These are phyloP conservation scores for Zaprionus taronus DNA, from an alignment of 1,140 invertebrate species.

Conservation along the genomic window DNA sequence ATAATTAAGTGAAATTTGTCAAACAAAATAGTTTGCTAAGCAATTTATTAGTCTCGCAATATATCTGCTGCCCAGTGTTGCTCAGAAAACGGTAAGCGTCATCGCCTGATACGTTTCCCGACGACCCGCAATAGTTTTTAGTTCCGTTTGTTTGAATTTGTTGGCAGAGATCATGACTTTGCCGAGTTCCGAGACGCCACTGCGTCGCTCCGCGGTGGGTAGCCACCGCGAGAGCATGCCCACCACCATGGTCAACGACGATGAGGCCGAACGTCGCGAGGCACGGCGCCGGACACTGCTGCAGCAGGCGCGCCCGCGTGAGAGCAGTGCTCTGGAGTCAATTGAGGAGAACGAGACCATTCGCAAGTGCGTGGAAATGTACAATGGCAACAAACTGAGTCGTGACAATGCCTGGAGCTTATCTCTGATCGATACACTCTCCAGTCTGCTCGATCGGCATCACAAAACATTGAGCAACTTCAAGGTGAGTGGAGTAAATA, in stretches of 20 bases:
- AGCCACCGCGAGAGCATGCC: slow-evolving; percentile 58
- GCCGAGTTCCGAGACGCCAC: slow-evolving; percentile 71
- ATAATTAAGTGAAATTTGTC: slow-evolving; percentile 33
- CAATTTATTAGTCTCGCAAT: neutral
- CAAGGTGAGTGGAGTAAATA: slow-evolving; percentile 84
- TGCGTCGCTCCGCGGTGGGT: slow-evolving; percentile 78
- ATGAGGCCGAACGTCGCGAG: slow-evolving; percentile 78
- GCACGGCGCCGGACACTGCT: slow-evolving; percentile 68
- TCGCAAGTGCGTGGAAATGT: slow-evolving; percentile 75
- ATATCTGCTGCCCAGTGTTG: slow-evolving; percentile 19
- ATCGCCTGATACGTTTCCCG: neutral
- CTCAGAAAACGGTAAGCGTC: slow-evolving; percentile 16
- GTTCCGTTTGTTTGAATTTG: slow-evolving; percentile 1
- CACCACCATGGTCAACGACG: slow-evolving; percentile 70
- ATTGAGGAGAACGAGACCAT: slow-evolving; percentile 79
- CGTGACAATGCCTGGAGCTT: slow-evolving; percentile 91
- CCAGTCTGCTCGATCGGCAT: slow-evolving; percentile 87
- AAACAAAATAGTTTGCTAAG: neutral
- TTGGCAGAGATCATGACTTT: slow-evolving; percentile 57
- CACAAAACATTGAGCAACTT: slow-evolving; percentile 87
- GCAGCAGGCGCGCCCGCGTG: slow-evolving; percentile 42
- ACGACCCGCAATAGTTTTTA: slow-evolving; percentile 6
- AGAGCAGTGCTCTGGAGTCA: slow-evolving; percentile 46
- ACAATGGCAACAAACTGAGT: slow-evolving; percentile 87
- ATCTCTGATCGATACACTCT: slow-evolving; percentile 90